Percentiles rank a stretch among this genome's conserved stretches.
These are phyloP conservation scores for Ecdyonurus torrentis DNA, from an alignment of 2,888 invertebrate genomes.

Conservation along the genomic window DNA sequence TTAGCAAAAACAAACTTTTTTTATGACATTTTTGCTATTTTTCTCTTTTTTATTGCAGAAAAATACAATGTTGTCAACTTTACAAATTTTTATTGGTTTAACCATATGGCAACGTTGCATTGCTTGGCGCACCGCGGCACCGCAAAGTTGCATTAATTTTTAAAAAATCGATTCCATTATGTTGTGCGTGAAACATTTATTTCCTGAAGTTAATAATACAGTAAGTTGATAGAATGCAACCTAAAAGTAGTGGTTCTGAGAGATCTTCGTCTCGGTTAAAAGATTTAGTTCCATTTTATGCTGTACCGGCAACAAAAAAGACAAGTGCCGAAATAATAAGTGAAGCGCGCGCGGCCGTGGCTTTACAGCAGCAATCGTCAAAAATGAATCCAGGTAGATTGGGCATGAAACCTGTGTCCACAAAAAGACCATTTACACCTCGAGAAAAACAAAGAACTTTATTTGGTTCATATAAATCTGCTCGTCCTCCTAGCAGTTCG, in stretches of 20 bases:
- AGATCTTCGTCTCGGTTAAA: not conserved
- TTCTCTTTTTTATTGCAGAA: not conserved
- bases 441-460: conserved; percentile 60
- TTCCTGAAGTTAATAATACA: not conserved
- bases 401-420: conserved; percentile 43
- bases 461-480: conserved; percentile 40
- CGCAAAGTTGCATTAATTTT: not conserved
- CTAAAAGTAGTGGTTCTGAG: not conserved
- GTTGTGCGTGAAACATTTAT: not conserved
- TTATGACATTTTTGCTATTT: not conserved
- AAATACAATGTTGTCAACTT: not conserved
- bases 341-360: conserved; percentile 50
- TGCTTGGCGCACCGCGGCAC: not conserved
- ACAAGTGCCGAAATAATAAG: conserved; percentile 67
- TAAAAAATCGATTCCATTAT: not conserved
- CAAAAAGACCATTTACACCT: conserved; percentile 74
- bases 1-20: not conserved
- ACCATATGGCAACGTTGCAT: not conserved
- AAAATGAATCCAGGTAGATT: conserved; percentile 19
- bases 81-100: not conserved
- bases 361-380: conserved; percentile 10
- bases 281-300: conserved; percentile 33
- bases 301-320: conserved; percentile 36
- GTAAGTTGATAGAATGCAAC: not conserved
- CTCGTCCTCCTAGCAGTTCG: conserved; percentile 51